Base-by-base conservation (phyloP, 2,888 invertebrate genomes). In the Epinotia demarniana region DNA sequence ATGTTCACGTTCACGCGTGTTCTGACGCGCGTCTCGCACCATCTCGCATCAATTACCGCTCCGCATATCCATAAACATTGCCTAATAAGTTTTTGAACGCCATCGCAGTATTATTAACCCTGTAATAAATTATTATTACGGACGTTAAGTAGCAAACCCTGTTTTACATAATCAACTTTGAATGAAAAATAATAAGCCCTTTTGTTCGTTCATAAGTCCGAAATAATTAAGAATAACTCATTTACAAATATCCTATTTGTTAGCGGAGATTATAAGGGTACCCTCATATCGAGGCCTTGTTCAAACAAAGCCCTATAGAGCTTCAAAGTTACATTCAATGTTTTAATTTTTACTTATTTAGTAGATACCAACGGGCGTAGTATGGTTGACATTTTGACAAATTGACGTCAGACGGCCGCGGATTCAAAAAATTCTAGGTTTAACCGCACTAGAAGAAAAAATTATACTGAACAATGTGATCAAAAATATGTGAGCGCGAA, bases 111-210 rank as follows among this genome's bases (percentile, higher is more conserved):
- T 4, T 46, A 39, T 39, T 16, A 27, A 62, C 18, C 62, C 18
- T n/a, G 11, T n/a, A 46, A 63, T 63, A 46, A 63, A 46, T 46
- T 19, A 11, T 13, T 23, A 16, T 23, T 63, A 63, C 46, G 19
- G 46, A 43, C 19, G 46, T 23, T 11, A 16, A 63, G 46, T 63
- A 63, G 19, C 19, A 13, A 23, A 46, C 64, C 76, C 72, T 73
- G 75, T 78, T 78, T 78, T 80, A 33, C 62, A 73, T 68, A 74
- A 74, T 74, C 69, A 62, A 74, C 63, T 58, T 63, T 18, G 39
- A 74, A 63, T 57, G 68, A n/a, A 23, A 69, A 63, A 49, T 74
- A 63, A 74, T 74, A 68, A 73, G 57, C 46, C 39, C 23, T 53
- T 12, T 13, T 46, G 13, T 13, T 46, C 53, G 60, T 53, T 43